Evolutionary conservation across 2,888 invertebrate genomes (phyloP), one percentile per base, ranked within the genome.

Genomic region (Andrena haemorrhoa): DNA sequence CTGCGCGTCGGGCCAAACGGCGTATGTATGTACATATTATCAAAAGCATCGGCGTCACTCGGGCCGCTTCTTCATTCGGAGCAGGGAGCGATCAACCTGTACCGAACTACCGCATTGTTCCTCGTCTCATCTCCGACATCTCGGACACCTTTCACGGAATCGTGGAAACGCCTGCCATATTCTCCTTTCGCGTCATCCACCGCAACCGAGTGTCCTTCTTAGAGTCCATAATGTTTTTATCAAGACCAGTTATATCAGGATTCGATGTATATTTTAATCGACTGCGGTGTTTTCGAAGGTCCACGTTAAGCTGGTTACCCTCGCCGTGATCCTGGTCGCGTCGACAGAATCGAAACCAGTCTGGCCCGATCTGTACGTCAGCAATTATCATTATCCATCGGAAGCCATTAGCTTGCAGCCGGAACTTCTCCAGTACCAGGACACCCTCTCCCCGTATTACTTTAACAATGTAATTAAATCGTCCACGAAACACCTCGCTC

Each of bases 391-490:
- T 0, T 71, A 83, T 23, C 74, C 80, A 5, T 60, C 77, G n/a
- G 64, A 58, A 0, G 71, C 51, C 6, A 23, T 78, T 26, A 49
- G 7, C 31, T n/a, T 71, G 1, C 75, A 84, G 0, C 76, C 84
- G 12, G 79, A 84, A 7, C 63, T 84, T 16, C 64, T 78, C 56
- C 82, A 73, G 6, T 83, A 84, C 60, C 87, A 80, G 33, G 64
- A 75, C 5, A 49, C 68, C 23, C 69, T 76, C 23, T 70, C 84
- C 5, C 89, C 89, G 5, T 90, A 88, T 68, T 77, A 83, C 31
- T 8, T 86, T 23, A 85, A 89, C 72, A 86, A 87, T 71, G 85
- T 88, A 76, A 61, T 33, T 12, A 63, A 73, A 63, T n/a, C 1
- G 29, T 2, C 6, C 0, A 2, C 1, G 4, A 10, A 3, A 35